Evolutionary conservation across 2,113 vertebrate species (phyloP).

Genomic region (Genyomyrus donnyi): DNA sequence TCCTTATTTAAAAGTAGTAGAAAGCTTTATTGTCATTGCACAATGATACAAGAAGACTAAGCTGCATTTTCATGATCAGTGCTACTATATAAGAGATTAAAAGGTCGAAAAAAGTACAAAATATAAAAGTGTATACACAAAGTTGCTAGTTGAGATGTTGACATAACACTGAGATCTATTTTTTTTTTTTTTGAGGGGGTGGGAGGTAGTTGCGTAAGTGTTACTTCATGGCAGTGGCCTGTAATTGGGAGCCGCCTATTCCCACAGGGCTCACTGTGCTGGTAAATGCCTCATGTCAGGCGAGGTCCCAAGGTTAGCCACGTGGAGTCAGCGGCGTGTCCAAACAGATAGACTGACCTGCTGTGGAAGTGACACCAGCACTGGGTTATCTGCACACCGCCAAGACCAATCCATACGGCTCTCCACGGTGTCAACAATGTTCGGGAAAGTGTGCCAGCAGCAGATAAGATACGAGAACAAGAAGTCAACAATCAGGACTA

Average conservation of each 20-base stretch:
- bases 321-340: constrained; percentile 17
- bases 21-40: no score
- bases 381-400: background rate
- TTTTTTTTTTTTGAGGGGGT: background rate
- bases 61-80: no score
- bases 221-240: background rate
- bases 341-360: constrained; percentile 3
- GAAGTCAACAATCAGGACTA: background rate
- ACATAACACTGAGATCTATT: background rate
- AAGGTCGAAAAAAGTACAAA: background rate
- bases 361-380: background rate
- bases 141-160: background rate
- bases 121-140: background rate
- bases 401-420: background rate
- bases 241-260: background rate
- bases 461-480: background rate
- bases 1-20: background rate
- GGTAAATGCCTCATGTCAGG: background rate
- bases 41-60: no score
- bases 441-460: background rate
- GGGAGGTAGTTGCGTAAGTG: background rate
- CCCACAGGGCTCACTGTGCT: background rate
- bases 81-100: background rate
- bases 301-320: constrained; percentile 13
- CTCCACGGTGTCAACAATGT: background rate